Base-by-base conservation (phyloP, 64 coral and sea anemone species). In the Catalaphyllia jardinei region DNA sequence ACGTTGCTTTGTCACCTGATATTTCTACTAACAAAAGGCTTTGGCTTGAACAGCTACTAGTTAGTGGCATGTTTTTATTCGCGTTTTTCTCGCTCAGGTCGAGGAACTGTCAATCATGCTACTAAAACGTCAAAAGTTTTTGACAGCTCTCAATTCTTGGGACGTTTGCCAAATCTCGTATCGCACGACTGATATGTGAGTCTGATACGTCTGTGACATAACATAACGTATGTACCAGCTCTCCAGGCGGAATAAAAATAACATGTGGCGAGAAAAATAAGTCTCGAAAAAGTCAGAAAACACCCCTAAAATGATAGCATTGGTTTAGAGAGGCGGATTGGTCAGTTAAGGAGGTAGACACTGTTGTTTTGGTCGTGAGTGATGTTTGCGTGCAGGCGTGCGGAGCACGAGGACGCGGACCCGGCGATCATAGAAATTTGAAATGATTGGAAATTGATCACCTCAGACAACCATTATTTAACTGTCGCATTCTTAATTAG, bases 401-500 rank as follows among this genome's bases (percentile, higher is more conserved):
- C 10, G 22, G 22, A 22, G 65, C n/a, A 69, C n/a, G 65, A 27
- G 20, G 65, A 25, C 25, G 9, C 24, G 65, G 20, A 69, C 25
- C 25, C 24, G 62, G 18, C 62, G 24, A 69, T 27, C 22, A 27
- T 9, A 69, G 16, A 85, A 85, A 85, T 67, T 71, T 64, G 35
- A 69, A 52, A n/a, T 85, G 38, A 51, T 64, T 51, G 13, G 63
- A 85, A 85, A 85, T 49, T 39, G 81, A 85, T 69, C 69, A 71
- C 81, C 20, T 50, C 62, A 85, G 63, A 50, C 60, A 51, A 27
- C 35, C 35, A 85, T 71, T 28, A 85, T 85, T 85, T 27, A 71
- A 85, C 31, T 85, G 81, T 85, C 81, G 63, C 63, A 71, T 85
- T 85, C 62, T 85, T 85, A 85, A 85, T 85, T 85, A 85, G 81